Percentiles rank a stretch among this genome's conserved stretches.
Conservation (phyloP, 2,797 vertebrate species). For the Pristis pectinata region DNA sequence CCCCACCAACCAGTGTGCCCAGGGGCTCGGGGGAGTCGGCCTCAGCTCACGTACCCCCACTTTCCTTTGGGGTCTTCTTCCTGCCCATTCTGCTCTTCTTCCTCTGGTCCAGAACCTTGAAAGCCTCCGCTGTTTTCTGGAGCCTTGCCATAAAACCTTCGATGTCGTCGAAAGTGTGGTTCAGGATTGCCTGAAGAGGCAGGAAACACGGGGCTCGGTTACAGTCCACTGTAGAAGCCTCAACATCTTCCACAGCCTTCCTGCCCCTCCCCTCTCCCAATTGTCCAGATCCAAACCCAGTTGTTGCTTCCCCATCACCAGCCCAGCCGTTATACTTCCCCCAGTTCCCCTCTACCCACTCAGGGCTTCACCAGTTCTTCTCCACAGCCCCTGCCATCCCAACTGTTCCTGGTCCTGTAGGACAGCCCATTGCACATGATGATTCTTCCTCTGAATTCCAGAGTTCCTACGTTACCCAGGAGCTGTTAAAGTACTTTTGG, state of each 20-base stretch:
- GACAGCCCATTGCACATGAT: no score
- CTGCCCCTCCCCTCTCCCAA: not conserved
- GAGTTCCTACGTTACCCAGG: no score
- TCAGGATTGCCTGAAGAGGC: constrained; percentile 69
- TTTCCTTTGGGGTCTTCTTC: constrained; percentile 50
- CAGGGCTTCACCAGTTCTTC: no score
- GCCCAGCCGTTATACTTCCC: not conserved
- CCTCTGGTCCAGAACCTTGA: constrained; percentile 64
- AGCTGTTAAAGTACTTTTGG: no score
- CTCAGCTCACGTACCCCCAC: constrained; percentile 56
- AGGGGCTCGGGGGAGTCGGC: not conserved
- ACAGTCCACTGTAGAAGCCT: no score
- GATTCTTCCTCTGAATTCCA: no score
- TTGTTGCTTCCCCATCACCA: no score
- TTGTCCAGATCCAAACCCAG: not conserved
- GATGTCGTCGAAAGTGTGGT: constrained; percentile 81
- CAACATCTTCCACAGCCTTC: not conserved
- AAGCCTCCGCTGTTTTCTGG: constrained; percentile 75
- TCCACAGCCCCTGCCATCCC: no score
- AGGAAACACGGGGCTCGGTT: not conserved
- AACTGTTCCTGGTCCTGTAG: no score
- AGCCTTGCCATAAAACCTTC: constrained; percentile 73
- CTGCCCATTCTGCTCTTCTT: constrained; percentile 72
- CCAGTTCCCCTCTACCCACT: not conserved
- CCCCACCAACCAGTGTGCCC: not conserved